Evolutionary conservation across 1,140 invertebrate species (phyloP).

Genomic region (Papilio machaon): DNA sequence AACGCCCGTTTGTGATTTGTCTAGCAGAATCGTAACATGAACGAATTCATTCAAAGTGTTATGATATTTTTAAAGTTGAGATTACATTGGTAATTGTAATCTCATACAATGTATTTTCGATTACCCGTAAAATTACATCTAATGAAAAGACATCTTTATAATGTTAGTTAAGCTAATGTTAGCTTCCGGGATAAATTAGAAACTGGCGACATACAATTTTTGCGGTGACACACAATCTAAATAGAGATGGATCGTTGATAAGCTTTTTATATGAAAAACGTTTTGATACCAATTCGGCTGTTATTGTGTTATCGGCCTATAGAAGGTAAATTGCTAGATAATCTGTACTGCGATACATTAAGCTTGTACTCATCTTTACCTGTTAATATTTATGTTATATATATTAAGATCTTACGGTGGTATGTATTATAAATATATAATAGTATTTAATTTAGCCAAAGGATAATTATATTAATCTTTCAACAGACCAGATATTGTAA

Average conservation of each 20-base stretch:
- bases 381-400: neutral
- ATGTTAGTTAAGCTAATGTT: too few relatives aligned
- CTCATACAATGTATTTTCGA: too few relatives aligned
- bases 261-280: conserved; percentile 28
- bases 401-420: neutral
- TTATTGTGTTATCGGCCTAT: conserved; percentile 26
- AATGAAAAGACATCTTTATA: too few relatives aligned
- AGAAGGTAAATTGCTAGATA: conserved; percentile 44
- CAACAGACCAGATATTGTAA: conserved; percentile 45
- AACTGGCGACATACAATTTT: neutral
- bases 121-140: too few relatives aligned
- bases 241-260: conserved; percentile 38
- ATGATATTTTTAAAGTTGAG: too few relatives aligned
- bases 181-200: neutral
- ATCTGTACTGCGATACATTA: conserved; percentile 36
- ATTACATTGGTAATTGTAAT: too few relatives aligned
- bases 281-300: conserved; percentile 23
- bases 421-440: conserved; percentile 39
- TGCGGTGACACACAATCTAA: conserved; percentile 21
- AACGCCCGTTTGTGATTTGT: neutral
- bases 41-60: neutral
- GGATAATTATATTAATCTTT: conserved; percentile 56
- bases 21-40: neutral
- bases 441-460: conserved; percentile 45
- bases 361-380: neutral